Evolutionary conservation across 23 tunicate genomes (phyloP), one percentile per base, ranked within the genome.

Genomic region (Ciona savignyi): DNA sequence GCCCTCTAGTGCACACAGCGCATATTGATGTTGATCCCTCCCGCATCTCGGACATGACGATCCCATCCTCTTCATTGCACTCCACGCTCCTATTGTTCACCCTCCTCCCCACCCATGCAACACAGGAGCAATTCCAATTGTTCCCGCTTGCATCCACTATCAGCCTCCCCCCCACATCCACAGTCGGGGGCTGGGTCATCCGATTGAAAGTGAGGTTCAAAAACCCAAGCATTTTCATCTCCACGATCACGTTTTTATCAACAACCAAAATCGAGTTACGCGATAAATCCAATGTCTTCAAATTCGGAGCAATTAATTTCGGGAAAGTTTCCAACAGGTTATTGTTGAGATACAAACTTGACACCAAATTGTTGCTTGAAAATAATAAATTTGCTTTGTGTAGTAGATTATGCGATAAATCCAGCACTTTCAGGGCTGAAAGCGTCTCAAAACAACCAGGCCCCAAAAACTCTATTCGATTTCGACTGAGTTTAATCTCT

Each of bases 401-500:
- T 6, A 42, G 56, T 15, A 42, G 15, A 42, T 72, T 72, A 30
- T 72, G 28, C 1, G 77, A 72, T 15, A 72, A 56, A 35, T 72
- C 77, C 65, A 72, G 29, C 1, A 1, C 49, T 3, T 42, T 29
- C 24, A 72, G 64, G 27, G 11, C 2, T 3, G 4, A 6, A 27
- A 72, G 33, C 6, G 21, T 26, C n/a, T 19, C 62, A 49, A 72
- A 72, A 4, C 65, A 51, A 1, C 77, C 77, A 49, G 65, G 4
- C 65, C 6, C 77, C 77, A 72, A 35, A 49, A 51, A 3, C 25
- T 25, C n/a, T 35, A 72, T 72, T 42, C 65, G 3, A 51, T 72
- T 72, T n/a, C 21, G 21, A 27, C 77, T 48, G 3, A 72, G 65
- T 51, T 48, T 27, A n/a, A 72, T 25, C 1, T 72, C 65, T 42